Conservation (phyloP, 2,113 vertebrate genomes). For the Periophthalmodon schlosseri region DNA sequence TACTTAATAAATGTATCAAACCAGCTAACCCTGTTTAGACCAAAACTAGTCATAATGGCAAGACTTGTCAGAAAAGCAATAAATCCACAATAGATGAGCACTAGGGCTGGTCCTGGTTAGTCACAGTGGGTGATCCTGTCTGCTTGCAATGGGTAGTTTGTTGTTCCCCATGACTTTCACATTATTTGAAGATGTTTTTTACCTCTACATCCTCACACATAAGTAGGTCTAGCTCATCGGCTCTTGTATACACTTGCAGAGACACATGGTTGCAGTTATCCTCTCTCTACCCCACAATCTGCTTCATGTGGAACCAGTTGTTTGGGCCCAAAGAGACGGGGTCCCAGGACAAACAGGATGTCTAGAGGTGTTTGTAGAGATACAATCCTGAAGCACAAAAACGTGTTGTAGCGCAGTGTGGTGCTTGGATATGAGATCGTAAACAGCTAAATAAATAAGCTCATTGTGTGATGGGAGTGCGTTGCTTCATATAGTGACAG, state of each 20-base stretch:
- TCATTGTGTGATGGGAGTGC: not conserved
- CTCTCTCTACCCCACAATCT: slow-evolving; percentile 67
- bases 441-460: slow-evolving; percentile 4
- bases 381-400: slow-evolving; percentile 31
- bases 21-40: not conserved
- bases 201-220: slow-evolving; percentile 38
- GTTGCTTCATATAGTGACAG: not conserved
- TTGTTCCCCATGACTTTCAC: slow-evolving; percentile 47
- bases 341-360: slow-evolving; percentile 74
- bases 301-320: slow-evolving; percentile 74
- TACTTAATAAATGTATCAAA: too few species aligned
- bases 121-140: slow-evolving; percentile 60
- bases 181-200: slow-evolving; percentile 48
- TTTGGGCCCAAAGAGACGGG: slow-evolving; percentile 63
- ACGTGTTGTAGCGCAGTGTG: slow-evolving; percentile 11
- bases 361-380: slow-evolving; percentile 68
- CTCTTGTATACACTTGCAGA: slow-evolving; percentile 58
- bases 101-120: slow-evolving; percentile 28
- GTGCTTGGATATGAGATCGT: slow-evolving; percentile 8
- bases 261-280: slow-evolving; percentile 77
- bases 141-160: slow-evolving; percentile 30
- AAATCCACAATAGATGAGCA: too few species aligned
- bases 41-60: too few species aligned
- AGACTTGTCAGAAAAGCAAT: too few species aligned
- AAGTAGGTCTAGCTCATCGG: slow-evolving; percentile 21